Evolutionary conservation across 1,140 invertebrate species (phyloP).

Genomic region (Magallana angulata): DNA sequence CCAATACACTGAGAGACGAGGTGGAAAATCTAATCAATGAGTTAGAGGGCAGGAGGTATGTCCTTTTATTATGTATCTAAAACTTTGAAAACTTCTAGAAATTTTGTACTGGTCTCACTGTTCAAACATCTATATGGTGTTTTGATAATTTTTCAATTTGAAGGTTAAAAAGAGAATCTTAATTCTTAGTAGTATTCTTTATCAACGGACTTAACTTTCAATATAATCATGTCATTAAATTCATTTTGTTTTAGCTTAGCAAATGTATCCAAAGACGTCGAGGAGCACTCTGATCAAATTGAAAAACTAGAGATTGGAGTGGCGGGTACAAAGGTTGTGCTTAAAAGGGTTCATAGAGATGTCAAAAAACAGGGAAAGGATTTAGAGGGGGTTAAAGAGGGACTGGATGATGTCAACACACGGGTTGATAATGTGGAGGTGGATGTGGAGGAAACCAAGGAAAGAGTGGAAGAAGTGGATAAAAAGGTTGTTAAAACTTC

Average conservation of each 20-base stretch:
- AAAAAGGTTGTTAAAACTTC: slow-evolving; percentile 64
- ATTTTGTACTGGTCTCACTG: background rate
- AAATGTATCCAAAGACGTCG: slow-evolving; percentile 59
- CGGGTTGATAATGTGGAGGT: slow-evolving; percentile 67
- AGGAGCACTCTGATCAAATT: slow-evolving; percentile 57
- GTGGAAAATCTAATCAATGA: slow-evolving; percentile 52
- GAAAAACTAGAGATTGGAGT: slow-evolving; percentile 60
- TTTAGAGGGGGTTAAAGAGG: slow-evolving; percentile 60
- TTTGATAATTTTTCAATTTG: background rate
- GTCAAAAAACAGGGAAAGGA: slow-evolving; percentile 65
- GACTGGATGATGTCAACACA: slow-evolving; percentile 64
- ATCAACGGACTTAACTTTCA: too few species aligned
- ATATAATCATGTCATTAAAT: background rate
- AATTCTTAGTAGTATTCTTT: background rate
- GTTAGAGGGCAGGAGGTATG: slow-evolving; percentile 65
- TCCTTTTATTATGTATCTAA: background rate
- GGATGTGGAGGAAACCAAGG: slow-evolving; percentile 70
- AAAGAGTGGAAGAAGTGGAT: slow-evolving; percentile 73
- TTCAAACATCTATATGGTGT: background rate
- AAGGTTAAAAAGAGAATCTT: background rate
- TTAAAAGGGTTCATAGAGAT: slow-evolving; percentile 55
- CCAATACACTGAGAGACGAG: slow-evolving; percentile 41
- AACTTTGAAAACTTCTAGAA: too few species aligned
- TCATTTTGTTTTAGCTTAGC: slow-evolving; percentile 59
- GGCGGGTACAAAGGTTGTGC: slow-evolving; percentile 56